Percentiles rank a stretch among this genome's conserved stretches.
These are phyloP conservation scores for Sander lucioperca DNA, from an alignment of 2,113 vertebrate species.

Conservation along the genomic window DNA sequence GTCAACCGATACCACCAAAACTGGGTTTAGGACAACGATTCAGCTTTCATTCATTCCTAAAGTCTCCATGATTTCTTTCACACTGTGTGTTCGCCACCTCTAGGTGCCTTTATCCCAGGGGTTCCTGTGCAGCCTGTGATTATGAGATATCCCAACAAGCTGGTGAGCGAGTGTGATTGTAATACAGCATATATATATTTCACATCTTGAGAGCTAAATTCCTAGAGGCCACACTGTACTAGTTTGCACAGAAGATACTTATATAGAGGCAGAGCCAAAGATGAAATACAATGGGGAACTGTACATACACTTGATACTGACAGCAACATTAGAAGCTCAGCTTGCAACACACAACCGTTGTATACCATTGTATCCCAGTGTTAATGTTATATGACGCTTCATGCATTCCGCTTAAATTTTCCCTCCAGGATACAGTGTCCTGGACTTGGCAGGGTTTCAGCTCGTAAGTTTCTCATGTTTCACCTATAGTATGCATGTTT, in stretches of 20 bases:
- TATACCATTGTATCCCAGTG: fast-evolving
- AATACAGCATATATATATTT: neutral
- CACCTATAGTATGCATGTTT: neutral
- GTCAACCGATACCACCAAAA: neutral
- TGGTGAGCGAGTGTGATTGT: constrained; percentile 83
- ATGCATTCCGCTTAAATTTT: neutral
- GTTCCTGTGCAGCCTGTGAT: constrained; percentile 94
- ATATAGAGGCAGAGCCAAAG: neutral
- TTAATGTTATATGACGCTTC: neutral
- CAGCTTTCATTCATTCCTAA: neutral
- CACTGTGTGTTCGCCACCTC: neutral
- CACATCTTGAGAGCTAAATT: neutral
- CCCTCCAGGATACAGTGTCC: constrained; percentile 92
- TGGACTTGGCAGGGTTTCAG: constrained; percentile 98
- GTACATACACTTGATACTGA: neutral
- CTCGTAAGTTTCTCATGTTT: constrained; percentile 84
- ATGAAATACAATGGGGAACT: neutral
- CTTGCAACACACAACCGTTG: neutral
- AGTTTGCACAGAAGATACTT: neutral
- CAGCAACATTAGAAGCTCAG: neutral
- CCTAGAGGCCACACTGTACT: neutral
- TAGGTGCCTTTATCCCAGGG: constrained; percentile 94
- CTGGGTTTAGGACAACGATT: neutral
- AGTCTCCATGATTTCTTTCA: neutral
- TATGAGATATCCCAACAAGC: constrained; percentile 92